These are phyloP conservation scores for Jordanella pulchra DNA, from an alignment of 2,797 vertebrate genomes.

Conservation along the genomic window DNA sequence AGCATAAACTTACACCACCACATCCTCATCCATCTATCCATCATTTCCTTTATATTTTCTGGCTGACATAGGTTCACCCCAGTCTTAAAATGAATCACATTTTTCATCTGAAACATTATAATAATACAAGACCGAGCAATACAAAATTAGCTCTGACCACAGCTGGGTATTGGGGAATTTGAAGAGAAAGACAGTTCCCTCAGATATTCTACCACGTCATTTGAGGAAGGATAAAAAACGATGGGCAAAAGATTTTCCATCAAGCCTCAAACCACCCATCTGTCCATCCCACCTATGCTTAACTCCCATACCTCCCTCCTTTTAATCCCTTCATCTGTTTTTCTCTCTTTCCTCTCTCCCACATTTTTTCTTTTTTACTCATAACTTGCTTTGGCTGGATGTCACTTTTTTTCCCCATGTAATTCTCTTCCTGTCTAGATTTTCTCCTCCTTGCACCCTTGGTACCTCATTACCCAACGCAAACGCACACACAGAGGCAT, in stretches of 20 bases:
- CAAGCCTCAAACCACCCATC: constrained; percentile 59
- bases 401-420: constrained; percentile 44
- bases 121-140: constrained; percentile 70
- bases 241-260: constrained; percentile 74
- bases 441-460: constrained; percentile 41
- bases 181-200: constrained; percentile 53
- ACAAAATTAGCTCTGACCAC: constrained; percentile 56
- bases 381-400: constrained; percentile 60
- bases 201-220: constrained; percentile 71
- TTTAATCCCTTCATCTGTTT: constrained; percentile 76
- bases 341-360: constrained; percentile 58
- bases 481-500: constrained; percentile 22
- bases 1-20: not conserved
- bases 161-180: constrained; percentile 63
- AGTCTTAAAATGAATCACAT: constrained; percentile 67
- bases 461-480: constrained; percentile 49
- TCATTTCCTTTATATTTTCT: constrained; percentile 51
- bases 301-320: constrained; percentile 58
- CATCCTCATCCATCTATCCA: constrained; percentile 20
- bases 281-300: constrained; percentile 77
- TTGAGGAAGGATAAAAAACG: constrained; percentile 51
- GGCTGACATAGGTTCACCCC: constrained; percentile 72
- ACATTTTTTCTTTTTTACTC: constrained; percentile 50
- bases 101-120: constrained; percentile 64
- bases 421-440: constrained; percentile 40